These are phyloP conservation scores for Drosophila arawakana DNA, from an alignment of 1,140 invertebrate genomes.

Conservation along the genomic window DNA sequence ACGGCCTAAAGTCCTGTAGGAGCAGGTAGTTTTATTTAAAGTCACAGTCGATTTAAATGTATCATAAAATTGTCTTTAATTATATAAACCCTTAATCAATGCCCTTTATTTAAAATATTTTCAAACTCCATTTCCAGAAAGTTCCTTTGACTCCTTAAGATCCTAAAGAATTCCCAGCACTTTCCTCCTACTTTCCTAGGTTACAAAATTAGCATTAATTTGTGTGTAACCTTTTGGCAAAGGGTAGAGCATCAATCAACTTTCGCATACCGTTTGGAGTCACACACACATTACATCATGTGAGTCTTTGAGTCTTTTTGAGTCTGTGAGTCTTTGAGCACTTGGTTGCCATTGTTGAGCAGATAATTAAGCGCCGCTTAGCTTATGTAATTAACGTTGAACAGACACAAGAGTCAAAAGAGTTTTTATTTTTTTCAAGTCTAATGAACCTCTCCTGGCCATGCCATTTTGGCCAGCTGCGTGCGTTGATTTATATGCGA, in stretches of 20 bases:
- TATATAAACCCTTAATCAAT: too few species aligned
- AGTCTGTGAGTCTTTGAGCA: conserved; percentile 44
- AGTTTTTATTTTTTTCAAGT: conserved; percentile 45
- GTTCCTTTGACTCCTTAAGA: too few species aligned
- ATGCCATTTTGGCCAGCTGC: conserved; percentile 52
- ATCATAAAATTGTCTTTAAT: too few species aligned
- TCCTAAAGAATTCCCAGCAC: not conserved
- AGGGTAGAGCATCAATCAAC: conserved; percentile 48
- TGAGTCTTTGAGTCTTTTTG: conserved; percentile 25
- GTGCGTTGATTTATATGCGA: conserved; percentile 79
- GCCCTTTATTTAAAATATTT: too few species aligned
- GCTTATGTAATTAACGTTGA: conserved; percentile 79
- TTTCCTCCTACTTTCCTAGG: not conserved
- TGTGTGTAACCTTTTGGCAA: conserved; percentile 6
- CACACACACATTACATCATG: conserved; percentile 65
- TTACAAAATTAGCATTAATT: not conserved
- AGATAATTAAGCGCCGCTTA: conserved; percentile 79
- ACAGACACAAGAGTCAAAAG: conserved; percentile 55
- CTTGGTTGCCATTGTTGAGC: conserved; percentile 77
- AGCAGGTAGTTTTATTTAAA: too few species aligned
- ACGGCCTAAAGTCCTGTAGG: too few species aligned
- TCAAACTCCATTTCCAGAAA: too few species aligned
- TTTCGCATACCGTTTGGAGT: conserved; percentile 58
- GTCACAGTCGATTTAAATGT: too few species aligned
- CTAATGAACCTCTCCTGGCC: conserved; percentile 65